These are phyloP conservation scores for Thamnophis elegans DNA, from an alignment of 2,797 vertebrate species.

Conservation along the genomic window DNA sequence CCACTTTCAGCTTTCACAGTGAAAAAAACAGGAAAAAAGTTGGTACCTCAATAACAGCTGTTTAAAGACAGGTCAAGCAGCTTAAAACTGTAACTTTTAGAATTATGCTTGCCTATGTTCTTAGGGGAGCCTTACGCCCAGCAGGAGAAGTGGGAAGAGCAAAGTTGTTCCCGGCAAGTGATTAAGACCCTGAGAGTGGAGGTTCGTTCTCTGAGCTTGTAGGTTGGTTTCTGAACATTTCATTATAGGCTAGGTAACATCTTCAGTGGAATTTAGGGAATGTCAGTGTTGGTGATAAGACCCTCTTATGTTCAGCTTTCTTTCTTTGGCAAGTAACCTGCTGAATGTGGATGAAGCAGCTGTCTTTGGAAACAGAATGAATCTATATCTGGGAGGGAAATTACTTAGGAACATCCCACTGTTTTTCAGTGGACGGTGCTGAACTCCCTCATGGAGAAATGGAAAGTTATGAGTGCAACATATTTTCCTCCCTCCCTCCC, in stretches of 20 bases:
- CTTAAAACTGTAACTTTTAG: neutral
- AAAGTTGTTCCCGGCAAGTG: neutral
- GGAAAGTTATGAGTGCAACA: neutral
- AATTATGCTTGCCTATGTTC: neutral
- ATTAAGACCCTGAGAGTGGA: neutral
- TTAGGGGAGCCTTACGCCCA: neutral
- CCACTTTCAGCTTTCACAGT: neutral
- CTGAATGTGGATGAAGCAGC: neutral
- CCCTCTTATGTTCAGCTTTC: neutral
- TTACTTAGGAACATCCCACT: neutral
- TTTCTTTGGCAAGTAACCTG: neutral
- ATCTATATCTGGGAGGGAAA: neutral
- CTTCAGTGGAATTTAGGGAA: neutral
- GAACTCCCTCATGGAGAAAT: no score
- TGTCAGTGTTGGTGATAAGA: neutral
- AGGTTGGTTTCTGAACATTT: neutral
- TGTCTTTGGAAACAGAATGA: neutral
- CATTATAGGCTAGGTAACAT: neutral
- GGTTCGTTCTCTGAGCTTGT: neutral
- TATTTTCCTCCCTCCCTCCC: neutral
- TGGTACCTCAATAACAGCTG: neutral
- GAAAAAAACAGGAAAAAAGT: neutral
- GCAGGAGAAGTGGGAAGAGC: neutral
- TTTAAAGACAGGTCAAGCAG: neutral
- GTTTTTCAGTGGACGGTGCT: neutral